Evolutionary conservation across 2,888 invertebrate genomes (phyloP).

Genomic region (Yponomeuta plumbellus): DNA sequence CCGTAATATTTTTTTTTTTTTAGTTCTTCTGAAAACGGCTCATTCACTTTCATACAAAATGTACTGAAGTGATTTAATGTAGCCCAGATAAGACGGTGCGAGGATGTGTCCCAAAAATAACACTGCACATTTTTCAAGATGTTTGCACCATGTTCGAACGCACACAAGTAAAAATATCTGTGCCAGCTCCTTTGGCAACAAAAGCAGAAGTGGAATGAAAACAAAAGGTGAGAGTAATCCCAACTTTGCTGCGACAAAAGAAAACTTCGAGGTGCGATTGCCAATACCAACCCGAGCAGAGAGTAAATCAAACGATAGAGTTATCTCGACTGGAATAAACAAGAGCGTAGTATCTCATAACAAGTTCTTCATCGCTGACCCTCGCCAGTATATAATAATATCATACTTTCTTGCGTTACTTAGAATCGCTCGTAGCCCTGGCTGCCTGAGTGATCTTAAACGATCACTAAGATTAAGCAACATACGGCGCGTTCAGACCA

Average conservation of each 20-base stretch:
- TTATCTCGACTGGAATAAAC: background rate
- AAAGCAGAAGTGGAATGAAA: background rate
- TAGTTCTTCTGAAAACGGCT: too few species aligned
- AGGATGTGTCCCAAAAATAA: too few species aligned
- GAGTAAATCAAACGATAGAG: background rate
- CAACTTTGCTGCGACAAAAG: conserved; percentile 8
- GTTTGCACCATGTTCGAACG: background rate
- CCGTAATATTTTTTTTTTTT: too few species aligned
- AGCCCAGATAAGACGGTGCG: too few species aligned
- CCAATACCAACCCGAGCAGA: conserved; percentile 7
- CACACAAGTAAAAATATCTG: background rate
- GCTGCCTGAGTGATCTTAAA: too few species aligned
- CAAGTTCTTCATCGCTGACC: background rate
- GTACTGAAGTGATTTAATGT: too few species aligned
- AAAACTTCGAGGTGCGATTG: conserved; percentile 12
- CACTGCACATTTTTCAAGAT: too few species aligned
- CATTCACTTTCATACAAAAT: too few species aligned
- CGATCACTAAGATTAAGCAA: too few species aligned
- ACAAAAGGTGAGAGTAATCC: conserved; percentile 13
- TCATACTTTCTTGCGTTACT: background rate
- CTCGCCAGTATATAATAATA: background rate
- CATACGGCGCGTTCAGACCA: too few species aligned
- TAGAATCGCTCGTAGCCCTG: too few species aligned
- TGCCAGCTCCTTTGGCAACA: background rate
- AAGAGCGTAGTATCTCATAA: background rate